phyloP scores from a whole-genome alignment of 2,797 vertebrate genomes.

The Ficedula albicollis region DNA sequence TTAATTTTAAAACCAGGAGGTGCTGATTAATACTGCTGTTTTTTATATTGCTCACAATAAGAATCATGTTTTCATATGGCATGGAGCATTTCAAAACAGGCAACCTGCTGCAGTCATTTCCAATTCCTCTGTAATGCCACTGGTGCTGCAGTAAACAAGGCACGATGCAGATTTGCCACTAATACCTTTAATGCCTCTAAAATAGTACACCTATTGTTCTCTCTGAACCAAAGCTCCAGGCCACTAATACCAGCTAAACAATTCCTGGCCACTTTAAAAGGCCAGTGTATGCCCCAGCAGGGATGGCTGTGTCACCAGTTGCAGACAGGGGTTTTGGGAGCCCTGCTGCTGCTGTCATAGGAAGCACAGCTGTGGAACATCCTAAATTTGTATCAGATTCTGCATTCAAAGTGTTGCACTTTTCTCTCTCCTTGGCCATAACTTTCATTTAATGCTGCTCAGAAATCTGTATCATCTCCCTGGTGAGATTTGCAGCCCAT shows the following conservation, averaged over 20 bases:
- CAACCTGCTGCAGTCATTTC: constrained; percentile 10
- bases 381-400: background rate
- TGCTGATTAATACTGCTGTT: background rate
- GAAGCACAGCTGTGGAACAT: background rate
- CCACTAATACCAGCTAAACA: constrained; percentile 55
- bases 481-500: background rate
- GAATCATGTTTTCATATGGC: background rate
- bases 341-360: no score
- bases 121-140: constrained; percentile 19
- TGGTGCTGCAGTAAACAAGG: constrained; percentile 47
- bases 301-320: background rate
- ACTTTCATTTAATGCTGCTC: background rate
- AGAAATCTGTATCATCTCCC: background rate
- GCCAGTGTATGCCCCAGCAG: background rate
- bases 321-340: background rate
- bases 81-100: background rate
- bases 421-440: background rate
- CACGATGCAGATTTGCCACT: constrained; percentile 42
- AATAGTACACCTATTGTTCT: constrained; percentile 65
- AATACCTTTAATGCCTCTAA: constrained; percentile 63
- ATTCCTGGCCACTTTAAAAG: constrained; percentile 19
- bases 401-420: background rate
- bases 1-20: background rate
- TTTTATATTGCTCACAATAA: background rate
- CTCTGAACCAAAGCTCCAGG: constrained; percentile 23